Conservation (phyloP, 2,113 vertebrate genomes). For the Petaurus breviceps region DNA sequence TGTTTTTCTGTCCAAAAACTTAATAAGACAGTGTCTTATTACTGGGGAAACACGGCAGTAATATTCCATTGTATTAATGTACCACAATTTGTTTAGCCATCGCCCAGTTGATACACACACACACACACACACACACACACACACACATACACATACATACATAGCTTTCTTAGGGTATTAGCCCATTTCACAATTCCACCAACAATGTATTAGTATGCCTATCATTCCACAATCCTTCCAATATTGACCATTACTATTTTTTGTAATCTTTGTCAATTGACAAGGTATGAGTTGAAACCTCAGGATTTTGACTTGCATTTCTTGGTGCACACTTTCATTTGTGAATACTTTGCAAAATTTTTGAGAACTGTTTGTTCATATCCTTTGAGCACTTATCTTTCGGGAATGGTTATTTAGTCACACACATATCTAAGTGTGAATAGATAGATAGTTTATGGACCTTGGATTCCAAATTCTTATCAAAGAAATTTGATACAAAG, state of each 20-base stretch:
- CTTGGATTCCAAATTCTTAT: not conserved
- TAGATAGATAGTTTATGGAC: not conserved
- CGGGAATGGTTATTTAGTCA: not conserved
- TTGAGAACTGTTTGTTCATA: not conserved
- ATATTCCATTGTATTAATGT: not conserved
- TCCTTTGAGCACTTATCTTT: not conserved
- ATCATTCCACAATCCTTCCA: not conserved
- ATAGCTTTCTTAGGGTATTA: not conserved
- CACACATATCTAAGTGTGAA: not conserved
- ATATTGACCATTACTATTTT: not conserved
- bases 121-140: no score
- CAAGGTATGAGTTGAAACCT: not conserved
- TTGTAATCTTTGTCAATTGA: not conserved
- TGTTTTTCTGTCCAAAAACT: no score
- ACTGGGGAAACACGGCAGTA: no score
- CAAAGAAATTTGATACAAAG: not conserved
- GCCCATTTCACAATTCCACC: not conserved
- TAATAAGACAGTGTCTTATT: no score
- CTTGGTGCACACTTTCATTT: not conserved
- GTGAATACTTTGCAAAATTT: not conserved
- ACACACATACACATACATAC: no score
- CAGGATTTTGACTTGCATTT: no score
- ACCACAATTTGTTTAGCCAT: not conserved
- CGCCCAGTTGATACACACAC: not conserved
- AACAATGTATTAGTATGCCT: not conserved